Percentiles rank a stretch among this genome's conserved stretches.
Evolutionary conservation across 1,140 invertebrate species (phyloP).

Genomic region (Drosophila gunungcola): DNA sequence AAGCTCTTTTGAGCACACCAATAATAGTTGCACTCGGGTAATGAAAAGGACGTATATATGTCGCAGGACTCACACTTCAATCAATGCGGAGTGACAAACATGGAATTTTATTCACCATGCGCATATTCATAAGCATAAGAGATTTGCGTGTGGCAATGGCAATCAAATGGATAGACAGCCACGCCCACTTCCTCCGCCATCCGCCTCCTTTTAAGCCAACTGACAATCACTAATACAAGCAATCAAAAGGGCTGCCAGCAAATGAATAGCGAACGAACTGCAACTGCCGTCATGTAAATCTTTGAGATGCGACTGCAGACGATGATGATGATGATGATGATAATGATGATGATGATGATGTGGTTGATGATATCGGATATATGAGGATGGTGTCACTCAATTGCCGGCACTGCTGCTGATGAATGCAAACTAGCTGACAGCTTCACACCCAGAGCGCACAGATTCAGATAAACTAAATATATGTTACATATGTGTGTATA

Average conservation of each 20-base stretch:
- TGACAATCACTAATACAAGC: conserved; percentile 68
- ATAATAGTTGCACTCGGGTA: conserved; percentile 19
- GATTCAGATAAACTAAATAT: conserved; percentile 18
- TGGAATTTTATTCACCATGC: conserved; percentile 39
- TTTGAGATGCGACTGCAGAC: conserved; percentile 13
- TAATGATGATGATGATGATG: conserved; percentile 22
- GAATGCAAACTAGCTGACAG: conserved; percentile 69
- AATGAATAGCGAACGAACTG: conserved; percentile 72
- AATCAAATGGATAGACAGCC: conserved; percentile 57
- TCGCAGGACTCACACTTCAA: conserved; percentile 47
- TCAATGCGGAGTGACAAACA: conserved; percentile 65
- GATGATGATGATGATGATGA: conserved; percentile 4
- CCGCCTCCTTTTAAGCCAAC: conserved; percentile 17
- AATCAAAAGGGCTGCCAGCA: conserved; percentile 61
- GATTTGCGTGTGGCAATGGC: conserved; percentile 59
- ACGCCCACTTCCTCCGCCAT: background rate
- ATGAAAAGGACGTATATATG: conserved; percentile 8
- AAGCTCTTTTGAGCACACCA: conserved; percentile 4
- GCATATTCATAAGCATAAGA: conserved; percentile 80
- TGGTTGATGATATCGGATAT: conserved; percentile 13
- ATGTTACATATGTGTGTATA: conserved; percentile 6
- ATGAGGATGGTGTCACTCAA: conserved; percentile 60
- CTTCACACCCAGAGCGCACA: conserved; percentile 21
- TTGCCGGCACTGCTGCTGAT: conserved; percentile 49
- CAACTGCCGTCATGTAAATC: conserved; percentile 75